Evolutionary conservation across 2,113 vertebrate genomes (phyloP), one percentile per base, ranked within the genome.

Genomic region (Vulpes lagopus): DNA sequence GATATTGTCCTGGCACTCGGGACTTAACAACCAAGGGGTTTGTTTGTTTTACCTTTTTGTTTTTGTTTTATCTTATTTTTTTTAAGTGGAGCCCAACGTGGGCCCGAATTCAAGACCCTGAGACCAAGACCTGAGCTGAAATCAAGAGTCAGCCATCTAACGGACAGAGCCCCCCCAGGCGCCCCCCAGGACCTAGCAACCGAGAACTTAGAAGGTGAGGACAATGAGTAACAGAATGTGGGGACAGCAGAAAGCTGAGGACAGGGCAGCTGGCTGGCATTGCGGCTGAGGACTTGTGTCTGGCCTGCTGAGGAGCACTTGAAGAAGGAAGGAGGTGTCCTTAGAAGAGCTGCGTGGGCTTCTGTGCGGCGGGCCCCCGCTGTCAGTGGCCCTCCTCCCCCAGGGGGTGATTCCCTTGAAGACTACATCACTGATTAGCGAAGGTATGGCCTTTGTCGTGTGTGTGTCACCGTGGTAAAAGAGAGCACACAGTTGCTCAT

Each of bases 331-430:
- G 12, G 30, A 8, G 23, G 25, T 15, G 1, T 51, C 27, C 14
- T 17, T 2, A 59, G 38, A 88, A 64, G 19, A 90, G 79, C 67
- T 1, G 22, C 1, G 43, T 1, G 32, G 4, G 27, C 3, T 8
- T 12, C 7, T 8, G 23, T 12, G 22, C 35, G 5, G 0, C 38
- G 6, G 8, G 32, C 32, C 32, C 43, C 43, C 7, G 43, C 43
- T 43, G 43, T 43, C 43, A 43, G 43, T 43, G 43, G 43, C 43
- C 43, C 43, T 43, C 43, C 43, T 43, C 43, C 38, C 27, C 9
- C 20, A 4, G 69, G 27, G 11, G 0, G 0, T 11, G 0, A 3
- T 2, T 9, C 14, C 5, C 0, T 1, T 3, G 32, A 38, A 82
- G 32, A 17, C 67, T 4, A 0, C 17, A 1, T 19, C 67, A 2